Evolutionary conservation across 2,113 vertebrate species (phyloP).

Genomic region (Pungitius pungitius): DNA sequence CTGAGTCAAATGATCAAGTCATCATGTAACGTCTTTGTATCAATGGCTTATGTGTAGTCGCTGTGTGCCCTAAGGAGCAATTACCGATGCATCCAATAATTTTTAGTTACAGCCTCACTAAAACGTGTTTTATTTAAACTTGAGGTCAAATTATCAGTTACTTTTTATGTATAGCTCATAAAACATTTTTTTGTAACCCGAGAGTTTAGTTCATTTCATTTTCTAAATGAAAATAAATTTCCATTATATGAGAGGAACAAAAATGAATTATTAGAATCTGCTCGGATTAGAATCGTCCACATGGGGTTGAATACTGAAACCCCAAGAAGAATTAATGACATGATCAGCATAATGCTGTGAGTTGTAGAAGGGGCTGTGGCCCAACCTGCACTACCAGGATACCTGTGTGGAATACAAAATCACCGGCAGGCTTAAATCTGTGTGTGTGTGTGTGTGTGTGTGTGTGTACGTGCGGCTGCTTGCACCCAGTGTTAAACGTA

Average conservation of each 20-base stretch:
- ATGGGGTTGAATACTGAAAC: neutral
- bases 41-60: neutral
- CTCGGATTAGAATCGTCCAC: neutral
- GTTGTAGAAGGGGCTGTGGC: slow-evolving; percentile 10
- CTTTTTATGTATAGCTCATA: neutral
- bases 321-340: neutral
- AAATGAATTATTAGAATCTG: neutral
- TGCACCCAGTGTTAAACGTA: slow-evolving; percentile 67
- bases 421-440: slow-evolving; percentile 52
- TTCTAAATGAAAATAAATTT: neutral
- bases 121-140: neutral
- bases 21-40: neutral
- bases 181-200: neutral
- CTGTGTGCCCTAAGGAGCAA: neutral
- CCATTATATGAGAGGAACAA: neutral
- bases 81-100: neutral
- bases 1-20: neutral
- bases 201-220: neutral
- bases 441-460: slow-evolving; percentile 20
- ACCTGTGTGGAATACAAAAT: slow-evolving; percentile 70
- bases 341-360: neutral
- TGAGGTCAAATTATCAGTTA: neutral
- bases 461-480: slow-evolving; percentile 1
- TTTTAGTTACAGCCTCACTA: neutral
- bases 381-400: slow-evolving; percentile 49